Base-by-base conservation (phyloP, 2,888 invertebrate species). In the Coenonympha arcania region DNA sequence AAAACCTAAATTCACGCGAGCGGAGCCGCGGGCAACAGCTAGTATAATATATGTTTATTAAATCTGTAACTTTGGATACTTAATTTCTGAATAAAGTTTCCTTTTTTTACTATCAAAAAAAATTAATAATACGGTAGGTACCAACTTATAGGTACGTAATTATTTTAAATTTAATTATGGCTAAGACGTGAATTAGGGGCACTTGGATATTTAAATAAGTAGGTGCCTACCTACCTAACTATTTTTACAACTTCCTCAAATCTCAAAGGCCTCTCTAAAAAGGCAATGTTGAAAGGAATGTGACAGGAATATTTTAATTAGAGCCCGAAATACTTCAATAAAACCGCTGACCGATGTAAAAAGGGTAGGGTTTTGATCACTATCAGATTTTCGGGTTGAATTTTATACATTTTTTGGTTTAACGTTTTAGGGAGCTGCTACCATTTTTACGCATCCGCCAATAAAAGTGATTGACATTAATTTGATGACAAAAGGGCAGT, bases 401-500 rank as follows among this genome's bases (percentile, higher is more conserved):
- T 75, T 79, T 77, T 81, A 84, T 76, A 65, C n/a, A 13, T 11
- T 41, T 41, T 30, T 42, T 33, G 22, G 74, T 71, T 69, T 59
- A 59, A 62, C 65, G 57, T 62, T 44, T 52, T 36, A n/a, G 63
- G 62, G 60, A 65, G 77, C 79, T 76, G 79, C 53, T 53, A 50
- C 81, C 69, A 79, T 78, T 80, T 79, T 77, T 80, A 76, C 79
- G 77, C 72, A 73, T 76, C 76, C 72, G 67, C 70, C 71, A 73
- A 76, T 82, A 81, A 82, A 83, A 75, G 64, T 79, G 77, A 82
- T 76, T 80, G 79, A 79, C 80, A 74, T 76, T 77, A 70, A 78
- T 76, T 75, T 68, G 58, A 69, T 59, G 61, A 53, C 48, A n/a
- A 19, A 4, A 18, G 31, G 30, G 9, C 33, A 15, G 20, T 41